Evolutionary conservation across 1,140 invertebrate species (phyloP).

Genomic region (Cryptotermes secundus): DNA sequence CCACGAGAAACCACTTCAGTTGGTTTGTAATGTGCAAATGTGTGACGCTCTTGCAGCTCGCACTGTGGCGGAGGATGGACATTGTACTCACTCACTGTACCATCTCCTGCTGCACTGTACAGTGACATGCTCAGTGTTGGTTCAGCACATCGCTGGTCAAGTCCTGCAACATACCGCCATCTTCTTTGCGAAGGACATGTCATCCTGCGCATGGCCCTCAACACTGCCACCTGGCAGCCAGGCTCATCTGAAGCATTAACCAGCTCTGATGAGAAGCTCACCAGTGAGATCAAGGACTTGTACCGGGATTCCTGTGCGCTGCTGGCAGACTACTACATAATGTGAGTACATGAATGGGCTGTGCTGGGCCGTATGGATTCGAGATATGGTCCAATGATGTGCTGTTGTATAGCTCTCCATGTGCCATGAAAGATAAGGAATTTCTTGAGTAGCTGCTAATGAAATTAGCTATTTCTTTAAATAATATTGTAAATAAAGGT

Average conservation of each 20-base stretch:
- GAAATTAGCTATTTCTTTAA: no score
- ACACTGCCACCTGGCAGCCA: constrained; percentile 18
- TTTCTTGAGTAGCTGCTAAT: no score
- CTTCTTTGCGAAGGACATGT: constrained; percentile 66
- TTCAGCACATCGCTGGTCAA: constrained; percentile 58
- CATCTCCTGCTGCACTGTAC: constrained; percentile 59
- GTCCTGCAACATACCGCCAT: constrained; percentile 63
- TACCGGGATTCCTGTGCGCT: constrained; percentile 61
- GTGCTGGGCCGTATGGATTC: no score
- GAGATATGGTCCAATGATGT: no score
- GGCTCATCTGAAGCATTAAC: constrained; percentile 9
- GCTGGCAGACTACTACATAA: constrained; percentile 64
- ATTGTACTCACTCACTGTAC: constrained; percentile 63
- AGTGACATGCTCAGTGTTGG: constrained; percentile 67
- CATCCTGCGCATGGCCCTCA: constrained; percentile 51
- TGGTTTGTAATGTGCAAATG: constrained; percentile 29
- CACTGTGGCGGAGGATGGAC: constrained; percentile 55
- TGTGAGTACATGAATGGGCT: constrained; percentile 49
- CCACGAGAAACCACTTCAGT: no score
- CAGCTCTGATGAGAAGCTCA: constrained; percentile 36
- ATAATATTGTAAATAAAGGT: no score
- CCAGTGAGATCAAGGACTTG: constrained; percentile 49
- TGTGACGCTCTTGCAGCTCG: constrained; percentile 7
- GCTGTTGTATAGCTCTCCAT: no score
- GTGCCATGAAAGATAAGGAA: no score